Evolutionary conservation across 2,797 vertebrate species (phyloP).

Genomic region (Xiphorhynchus erythropygius): DNA sequence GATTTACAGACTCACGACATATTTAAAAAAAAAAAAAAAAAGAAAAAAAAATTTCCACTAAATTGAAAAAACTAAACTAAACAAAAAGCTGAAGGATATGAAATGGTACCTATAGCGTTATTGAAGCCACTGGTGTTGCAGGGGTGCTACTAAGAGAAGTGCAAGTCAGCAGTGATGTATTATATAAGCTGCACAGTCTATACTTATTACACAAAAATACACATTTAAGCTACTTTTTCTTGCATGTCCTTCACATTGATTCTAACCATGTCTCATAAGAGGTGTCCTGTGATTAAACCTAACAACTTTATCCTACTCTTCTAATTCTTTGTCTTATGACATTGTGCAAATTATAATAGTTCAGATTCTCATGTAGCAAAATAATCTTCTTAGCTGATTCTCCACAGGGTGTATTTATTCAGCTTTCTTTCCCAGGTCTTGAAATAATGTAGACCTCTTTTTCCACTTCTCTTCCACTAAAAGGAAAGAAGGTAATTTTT

Average conservation of each 20-base stretch:
- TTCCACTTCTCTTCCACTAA: neutral
- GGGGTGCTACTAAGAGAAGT: neutral
- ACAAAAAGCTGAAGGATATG: slow-evolving; percentile 32
- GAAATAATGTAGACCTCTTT: neutral
- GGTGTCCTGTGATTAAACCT: neutral
- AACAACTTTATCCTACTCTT: neutral
- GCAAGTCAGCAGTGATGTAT: neutral
- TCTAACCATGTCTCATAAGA: neutral
- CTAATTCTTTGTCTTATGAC: neutral
- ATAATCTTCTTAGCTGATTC: slow-evolving; percentile 42
- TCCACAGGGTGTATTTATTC: slow-evolving; percentile 28
- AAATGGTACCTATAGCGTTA: neutral
- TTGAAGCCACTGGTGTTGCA: neutral
- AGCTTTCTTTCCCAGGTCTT: neutral
- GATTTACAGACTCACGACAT: neutral
- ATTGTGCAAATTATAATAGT: neutral
- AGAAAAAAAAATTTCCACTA: neutral
- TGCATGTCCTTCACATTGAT: neutral
- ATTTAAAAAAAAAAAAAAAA: neutral
- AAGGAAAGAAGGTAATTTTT: neutral
- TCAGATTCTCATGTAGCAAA: neutral
- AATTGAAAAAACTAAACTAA: slow-evolving; percentile 28
- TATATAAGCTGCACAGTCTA: neutral
- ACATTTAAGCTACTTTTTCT: neutral
- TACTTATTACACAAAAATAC: neutral